These are phyloP conservation scores for Ibycter americanus DNA, from an alignment of 2,797 vertebrate species.

Conservation along the genomic window DNA sequence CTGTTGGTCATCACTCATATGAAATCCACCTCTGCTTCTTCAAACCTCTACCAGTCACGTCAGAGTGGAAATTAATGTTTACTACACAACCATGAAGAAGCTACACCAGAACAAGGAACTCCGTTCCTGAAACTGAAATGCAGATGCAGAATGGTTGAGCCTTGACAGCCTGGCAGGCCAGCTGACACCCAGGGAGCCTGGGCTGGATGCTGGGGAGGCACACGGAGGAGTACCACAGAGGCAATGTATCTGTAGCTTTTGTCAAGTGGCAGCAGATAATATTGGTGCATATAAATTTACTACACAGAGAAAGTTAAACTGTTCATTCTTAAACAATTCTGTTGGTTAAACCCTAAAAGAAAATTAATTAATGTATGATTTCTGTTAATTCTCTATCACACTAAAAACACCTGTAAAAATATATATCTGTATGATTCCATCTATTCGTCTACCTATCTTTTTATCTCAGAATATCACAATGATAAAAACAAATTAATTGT, in stretches of 20 bases:
- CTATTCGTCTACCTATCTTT: not conserved
- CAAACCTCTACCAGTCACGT: not conserved
- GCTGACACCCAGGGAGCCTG: rapidly evolving
- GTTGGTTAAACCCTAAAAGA: not conserved
- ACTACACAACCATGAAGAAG: not conserved
- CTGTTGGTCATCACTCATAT: not conserved
- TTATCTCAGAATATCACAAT: not conserved
- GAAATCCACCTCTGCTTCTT: not conserved
- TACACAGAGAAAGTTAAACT: not conserved
- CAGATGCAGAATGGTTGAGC: not conserved
- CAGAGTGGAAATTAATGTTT: not conserved
- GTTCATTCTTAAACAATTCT: not conserved
- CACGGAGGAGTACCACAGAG: rapidly evolving
- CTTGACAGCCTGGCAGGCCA: not conserved
- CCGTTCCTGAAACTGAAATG: not conserved
- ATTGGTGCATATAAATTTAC: not conserved
- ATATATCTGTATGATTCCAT: not conserved
- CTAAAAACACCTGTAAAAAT: not conserved
- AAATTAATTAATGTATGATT: not conserved
- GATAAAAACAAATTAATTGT: not conserved
- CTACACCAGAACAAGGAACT: not conserved
- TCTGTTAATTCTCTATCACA: not conserved
- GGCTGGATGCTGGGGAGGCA: not conserved
- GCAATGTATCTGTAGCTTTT: not conserved
- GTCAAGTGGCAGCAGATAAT: not conserved